phyloP scores from a whole-genome alignment of 2,797 vertebrate species.

The Xenops minutus region DNA sequence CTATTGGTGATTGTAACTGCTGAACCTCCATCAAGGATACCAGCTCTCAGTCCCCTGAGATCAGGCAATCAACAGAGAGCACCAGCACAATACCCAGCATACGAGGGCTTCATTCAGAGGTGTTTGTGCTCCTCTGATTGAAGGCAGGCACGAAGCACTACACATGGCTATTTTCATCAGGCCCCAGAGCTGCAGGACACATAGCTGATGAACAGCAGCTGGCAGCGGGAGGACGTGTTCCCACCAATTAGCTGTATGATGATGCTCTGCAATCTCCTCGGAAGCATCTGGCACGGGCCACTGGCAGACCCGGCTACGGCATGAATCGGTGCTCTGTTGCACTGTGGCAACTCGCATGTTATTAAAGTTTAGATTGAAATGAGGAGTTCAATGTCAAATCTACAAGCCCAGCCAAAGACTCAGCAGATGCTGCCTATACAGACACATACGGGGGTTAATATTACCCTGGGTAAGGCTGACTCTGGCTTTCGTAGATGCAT shows the following conservation, averaged over 20 bases:
- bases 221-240: slow-evolving; percentile 4
- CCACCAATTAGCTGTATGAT: neutral
- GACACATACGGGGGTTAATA: neutral
- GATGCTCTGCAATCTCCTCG: slow-evolving; percentile 3
- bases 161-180: neutral
- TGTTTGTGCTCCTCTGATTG: neutral
- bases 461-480: neutral
- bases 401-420: neutral
- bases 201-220: slow-evolving; percentile 32
- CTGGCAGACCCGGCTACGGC: neutral
- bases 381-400: slow-evolving; percentile 2
- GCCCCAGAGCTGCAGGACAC: slow-evolving; percentile 17
- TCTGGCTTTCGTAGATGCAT: neutral
- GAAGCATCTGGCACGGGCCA: slow-evolving; percentile 15
- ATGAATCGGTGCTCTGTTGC: neutral
- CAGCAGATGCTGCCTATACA: neutral
- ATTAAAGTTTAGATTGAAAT: neutral
- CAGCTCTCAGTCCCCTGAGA: neutral
- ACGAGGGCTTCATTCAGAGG: neutral
- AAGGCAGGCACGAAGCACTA: neutral
- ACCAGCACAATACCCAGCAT: neutral
- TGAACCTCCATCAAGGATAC: neutral
- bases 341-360: neutral
- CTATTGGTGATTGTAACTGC: accelerated
- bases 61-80: neutral